Base-by-base conservation (phyloP, 2,888 invertebrate genomes). In the Sarcophaga rosellei region DNA sequence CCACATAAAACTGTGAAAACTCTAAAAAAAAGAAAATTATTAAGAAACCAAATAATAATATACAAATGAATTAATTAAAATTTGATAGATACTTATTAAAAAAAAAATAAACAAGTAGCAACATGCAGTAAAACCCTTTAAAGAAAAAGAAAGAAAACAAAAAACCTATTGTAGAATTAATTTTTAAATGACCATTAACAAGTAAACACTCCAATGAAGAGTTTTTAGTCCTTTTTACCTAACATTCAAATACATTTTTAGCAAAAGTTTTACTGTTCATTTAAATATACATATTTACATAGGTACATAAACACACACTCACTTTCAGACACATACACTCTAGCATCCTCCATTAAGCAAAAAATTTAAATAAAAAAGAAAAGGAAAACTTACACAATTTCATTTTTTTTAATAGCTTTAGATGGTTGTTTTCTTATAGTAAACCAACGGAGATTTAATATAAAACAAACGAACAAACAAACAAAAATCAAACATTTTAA, bases 1-100 rank as follows among this genome's bases (percentile, higher is more conserved):
- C 86, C 86, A 84, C 86, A 81, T 84, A 77, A 84, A 65, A 77
- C 84, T 86, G 74, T 81, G 84, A 86, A 86, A 86, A 86, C 86
- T 86, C 86, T 77, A 44, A 63, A 15, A 53, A 17, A 53, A 3
- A 53, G 17, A 0, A 35, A 12, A 25, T n/a, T 62, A 79, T 53
- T 47, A 44, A 63, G 15, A 59, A 59, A 21, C 62, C 15, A 62
- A 68, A 63, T 35, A 68, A 69, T 17, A 74, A 47, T 53, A 25
- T 62, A 69, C 63, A 44, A n/a, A 61, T 70, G 11, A 17, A 35
- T 47, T 66, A 74, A 63, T 69, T 23, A 66, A 20, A 62, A 35
- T 68, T 53, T 63, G 62, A 70, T 79, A 74, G 59, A 70, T 57
- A 84, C n/a, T 45, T 59, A 53, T 75, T 70, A 6, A 35, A 23